Evolutionary conservation across 2,113 vertebrate genomes (phyloP), one percentile per base, ranked within the genome.

Genomic region (Pleuronectes platessa): DNA sequence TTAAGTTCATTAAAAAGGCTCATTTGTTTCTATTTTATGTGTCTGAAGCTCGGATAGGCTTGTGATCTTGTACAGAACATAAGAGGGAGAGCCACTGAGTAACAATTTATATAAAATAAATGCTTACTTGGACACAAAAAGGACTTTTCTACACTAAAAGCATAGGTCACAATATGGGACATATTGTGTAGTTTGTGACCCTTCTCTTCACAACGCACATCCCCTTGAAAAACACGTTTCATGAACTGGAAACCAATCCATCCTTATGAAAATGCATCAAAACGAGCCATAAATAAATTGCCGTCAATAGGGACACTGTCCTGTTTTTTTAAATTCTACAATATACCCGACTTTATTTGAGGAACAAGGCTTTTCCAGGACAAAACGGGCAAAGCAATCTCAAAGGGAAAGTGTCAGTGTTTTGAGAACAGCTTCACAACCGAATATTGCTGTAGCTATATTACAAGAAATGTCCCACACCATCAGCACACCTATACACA

Each of bases 361-460:
- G 58, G 67, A 81, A 84, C 68, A 65, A 79, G 68, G 74, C 49
- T 81, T 81, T 86, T 86, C 72, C 72, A 76, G 87, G 86, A 84
- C 89, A 77, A 78, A 88, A 81, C 11, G 63, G 80, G 51, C 76
- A 71, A 86, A 90, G 79, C 55, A 84, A 76, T 88, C 87, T 88
- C 86, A 63, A 64, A 84, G 89, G 88, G 68, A 71, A 82, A 62
- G 84, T 76, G 61, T 84, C 74, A 59, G 75, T 88, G 79, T 84
- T 85, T 79, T 20, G 62, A 80, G 74, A 85, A 74, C 65, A 20
- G 79, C 82, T 82, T 73, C 76, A 86, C 68, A 77, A 72, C 71
- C 31, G 56, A 74, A 88, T 83, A 83, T 85, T 66, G 65, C 74
- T 79, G 66, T 17, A 56, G 86, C 83, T 77, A 68, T 83, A 86